Percentiles rank a stretch among this genome's conserved stretches.
Conservation (phyloP, 1,140 invertebrate species). For the Bradynema listronoti region DNA sequence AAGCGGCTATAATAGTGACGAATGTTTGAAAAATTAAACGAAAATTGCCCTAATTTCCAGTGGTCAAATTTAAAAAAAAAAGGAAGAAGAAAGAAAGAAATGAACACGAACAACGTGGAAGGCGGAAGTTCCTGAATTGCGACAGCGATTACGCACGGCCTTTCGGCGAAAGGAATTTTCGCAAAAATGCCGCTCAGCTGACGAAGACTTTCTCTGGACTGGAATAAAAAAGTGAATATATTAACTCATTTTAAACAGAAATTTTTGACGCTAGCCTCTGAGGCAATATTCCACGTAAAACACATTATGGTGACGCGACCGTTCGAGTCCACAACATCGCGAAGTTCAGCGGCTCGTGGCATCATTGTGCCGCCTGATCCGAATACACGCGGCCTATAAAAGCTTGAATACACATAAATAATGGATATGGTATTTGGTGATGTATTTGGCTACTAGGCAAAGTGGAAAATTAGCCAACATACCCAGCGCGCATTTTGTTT, state of each 20-base stretch:
- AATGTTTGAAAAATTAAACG: slow-evolving; percentile 20
- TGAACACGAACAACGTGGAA: slow-evolving; percentile 29
- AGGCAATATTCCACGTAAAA: slow-evolving; percentile 43
- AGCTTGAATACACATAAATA: slow-evolving; percentile 2
- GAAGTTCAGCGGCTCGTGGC: slow-evolving; percentile 25
- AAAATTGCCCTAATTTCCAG: too few relatives aligned
- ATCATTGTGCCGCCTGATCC: slow-evolving; percentile 38
- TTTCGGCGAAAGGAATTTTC: slow-evolving; percentile 29
- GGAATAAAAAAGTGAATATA: slow-evolving; percentile 3
- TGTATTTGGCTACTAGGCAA: neutral
- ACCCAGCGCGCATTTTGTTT: too few relatives aligned
- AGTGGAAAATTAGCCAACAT: too few relatives aligned
- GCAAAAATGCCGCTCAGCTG: slow-evolving; percentile 28
- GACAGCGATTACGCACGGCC: slow-evolving; percentile 40
- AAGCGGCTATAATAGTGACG: slow-evolving; percentile 24
- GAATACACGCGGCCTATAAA: slow-evolving; percentile 27
- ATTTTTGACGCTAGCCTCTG: slow-evolving; percentile 27
- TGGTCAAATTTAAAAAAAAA: neutral
- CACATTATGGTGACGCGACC: slow-evolving; percentile 39
- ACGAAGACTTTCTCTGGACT: slow-evolving; percentile 20
- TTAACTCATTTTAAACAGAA: slow-evolving; percentile 3
- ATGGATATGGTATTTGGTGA: neutral
- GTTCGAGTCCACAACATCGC: slow-evolving; percentile 22
- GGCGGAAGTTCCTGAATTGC: slow-evolving; percentile 40
- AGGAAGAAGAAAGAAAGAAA: too few relatives aligned